Conservation (phyloP, 2,888 invertebrate species). For the Lepas anatifera region DNA sequence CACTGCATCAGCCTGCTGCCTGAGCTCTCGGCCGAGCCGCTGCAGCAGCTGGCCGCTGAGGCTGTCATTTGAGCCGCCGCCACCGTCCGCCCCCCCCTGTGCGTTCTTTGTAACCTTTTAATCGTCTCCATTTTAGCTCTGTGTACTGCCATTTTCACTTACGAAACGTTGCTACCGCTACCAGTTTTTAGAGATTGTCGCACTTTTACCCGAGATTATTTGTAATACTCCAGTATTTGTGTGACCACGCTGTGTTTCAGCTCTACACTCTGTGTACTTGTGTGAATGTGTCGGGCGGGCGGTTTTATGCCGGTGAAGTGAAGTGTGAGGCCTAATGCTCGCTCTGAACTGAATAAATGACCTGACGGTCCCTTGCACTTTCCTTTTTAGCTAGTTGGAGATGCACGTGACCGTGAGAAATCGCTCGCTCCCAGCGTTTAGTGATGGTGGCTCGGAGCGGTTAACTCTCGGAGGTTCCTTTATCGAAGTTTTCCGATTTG, state of each 20-base stretch:
- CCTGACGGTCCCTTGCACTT: not conserved
- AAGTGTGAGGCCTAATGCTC: not conserved
- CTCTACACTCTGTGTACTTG: too few species aligned
- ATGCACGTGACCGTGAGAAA: too few species aligned
- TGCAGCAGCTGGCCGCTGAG: conserved; percentile 27
- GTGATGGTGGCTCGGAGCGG: too few species aligned
- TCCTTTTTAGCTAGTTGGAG: conserved; percentile 2
- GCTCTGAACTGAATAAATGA: not conserved
- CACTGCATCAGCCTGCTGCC: conserved; percentile 34
- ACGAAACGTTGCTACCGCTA: not conserved
- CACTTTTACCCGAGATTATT: conserved; percentile 4
- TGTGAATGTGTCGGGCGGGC: too few species aligned
- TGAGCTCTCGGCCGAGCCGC: conserved; percentile 29
- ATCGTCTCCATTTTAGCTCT: not conserved
- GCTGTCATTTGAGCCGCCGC: not conserved
- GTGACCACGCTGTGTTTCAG: not conserved
- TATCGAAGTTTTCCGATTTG: too few species aligned
- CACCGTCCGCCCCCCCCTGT: not conserved
- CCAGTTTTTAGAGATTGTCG: not conserved
- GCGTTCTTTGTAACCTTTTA: not conserved
- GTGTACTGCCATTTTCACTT: not conserved
- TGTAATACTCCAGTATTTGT: not conserved
- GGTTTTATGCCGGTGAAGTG: not conserved
- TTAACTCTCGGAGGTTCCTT: too few species aligned
- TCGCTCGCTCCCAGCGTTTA: too few species aligned